phyloP scores from a whole-genome alignment of 1,140 invertebrate species.

The Mesaphorura yosii region DNA sequence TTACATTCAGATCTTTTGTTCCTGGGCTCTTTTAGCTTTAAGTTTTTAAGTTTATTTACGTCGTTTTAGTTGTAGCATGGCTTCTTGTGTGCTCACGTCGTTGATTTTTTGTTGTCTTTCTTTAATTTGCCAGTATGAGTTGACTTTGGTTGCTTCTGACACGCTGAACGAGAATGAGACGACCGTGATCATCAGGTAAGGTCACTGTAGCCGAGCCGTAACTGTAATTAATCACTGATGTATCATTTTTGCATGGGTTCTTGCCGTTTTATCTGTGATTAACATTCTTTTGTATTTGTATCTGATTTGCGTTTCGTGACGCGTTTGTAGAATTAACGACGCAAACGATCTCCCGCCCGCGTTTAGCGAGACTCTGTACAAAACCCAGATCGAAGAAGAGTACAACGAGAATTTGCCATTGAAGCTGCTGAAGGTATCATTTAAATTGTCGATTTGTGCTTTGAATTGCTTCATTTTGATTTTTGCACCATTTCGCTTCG shows the following conservation, averaged over 20 bases:
- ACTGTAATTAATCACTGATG: no score
- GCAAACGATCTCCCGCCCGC: conserved; percentile 70
- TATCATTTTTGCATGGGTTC: not conserved
- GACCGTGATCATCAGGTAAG: conserved; percentile 59
- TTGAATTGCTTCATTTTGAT: not conserved
- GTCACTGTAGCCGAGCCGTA: conserved; percentile 49
- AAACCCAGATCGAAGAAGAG: conserved; percentile 54
- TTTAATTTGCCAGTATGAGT: conserved; percentile 52
- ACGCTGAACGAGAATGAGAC: conserved; percentile 72
- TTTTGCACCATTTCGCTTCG: not conserved
- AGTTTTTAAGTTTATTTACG: not conserved
- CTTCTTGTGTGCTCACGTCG: conserved; percentile 14
- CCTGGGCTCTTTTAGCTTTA: conserved; percentile 6
- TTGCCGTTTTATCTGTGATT: no score
- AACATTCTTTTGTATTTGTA: no score
- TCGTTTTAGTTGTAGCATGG: conserved; percentile 17
- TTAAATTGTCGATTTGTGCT: not conserved
- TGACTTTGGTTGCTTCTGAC: conserved; percentile 73
- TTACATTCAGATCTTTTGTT: not conserved
- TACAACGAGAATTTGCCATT: conserved; percentile 46
- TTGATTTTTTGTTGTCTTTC: conserved; percentile 22
- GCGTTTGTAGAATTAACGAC: conserved; percentile 41
- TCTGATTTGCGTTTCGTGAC: conserved; percentile 1
- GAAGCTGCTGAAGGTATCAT: conserved; percentile 48
- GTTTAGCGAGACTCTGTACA: conserved; percentile 58